A percentile compares a stretch with the other conserved stretches of the same genome.
These are phyloP conservation scores for Lordiphosa fenestrarum DNA, from an alignment of 2,888 invertebrate genomes.

Conservation along the genomic window DNA sequence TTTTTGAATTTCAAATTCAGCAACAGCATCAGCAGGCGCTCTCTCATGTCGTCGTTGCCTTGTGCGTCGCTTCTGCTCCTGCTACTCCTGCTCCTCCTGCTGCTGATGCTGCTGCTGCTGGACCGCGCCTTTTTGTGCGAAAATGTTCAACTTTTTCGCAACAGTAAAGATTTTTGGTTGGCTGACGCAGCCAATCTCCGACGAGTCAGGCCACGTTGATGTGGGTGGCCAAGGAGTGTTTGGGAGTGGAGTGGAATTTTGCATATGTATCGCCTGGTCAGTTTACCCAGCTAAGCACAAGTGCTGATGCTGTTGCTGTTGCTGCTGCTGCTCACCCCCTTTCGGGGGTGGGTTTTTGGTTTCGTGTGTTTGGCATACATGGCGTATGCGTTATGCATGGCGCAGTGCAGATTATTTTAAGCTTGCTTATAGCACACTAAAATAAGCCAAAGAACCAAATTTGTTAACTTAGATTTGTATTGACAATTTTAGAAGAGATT, in stretches of 20 bases:
- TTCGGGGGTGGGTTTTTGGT: constrained; percentile 21
- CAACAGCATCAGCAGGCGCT: constrained; percentile 38
- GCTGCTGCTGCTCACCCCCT: not conserved
- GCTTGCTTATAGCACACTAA: constrained; percentile 4
- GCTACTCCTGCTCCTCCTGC: not conserved
- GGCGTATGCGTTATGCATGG: constrained; percentile 61
- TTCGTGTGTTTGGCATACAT: constrained; percentile 25
- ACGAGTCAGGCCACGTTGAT: constrained; percentile 43
- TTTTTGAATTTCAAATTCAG: constrained; percentile 75
- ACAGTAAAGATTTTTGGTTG: constrained; percentile 76
- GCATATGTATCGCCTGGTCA: constrained; percentile 37
- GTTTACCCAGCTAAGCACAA: constrained; percentile 17
- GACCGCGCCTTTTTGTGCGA: constrained; percentile 73
- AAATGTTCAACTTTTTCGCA: constrained; percentile 72
- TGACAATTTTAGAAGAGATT: too few species aligned
- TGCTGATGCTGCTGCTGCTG: constrained; percentile 10
- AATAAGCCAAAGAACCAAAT: constrained; percentile 4
- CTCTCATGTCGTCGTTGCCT: constrained; percentile 33
- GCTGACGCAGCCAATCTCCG: constrained; percentile 74
- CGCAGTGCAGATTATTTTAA: constrained; percentile 37
- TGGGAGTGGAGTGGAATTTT: constrained; percentile 19
- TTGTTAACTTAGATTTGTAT: not conserved
- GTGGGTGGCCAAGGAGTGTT: constrained; percentile 34
- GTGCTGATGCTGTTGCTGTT: not conserved
- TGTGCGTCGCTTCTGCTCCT: constrained; percentile 22